Conservation (phyloP, 2,797 vertebrate genomes). For the Gadopsis bispinosus region DNA sequence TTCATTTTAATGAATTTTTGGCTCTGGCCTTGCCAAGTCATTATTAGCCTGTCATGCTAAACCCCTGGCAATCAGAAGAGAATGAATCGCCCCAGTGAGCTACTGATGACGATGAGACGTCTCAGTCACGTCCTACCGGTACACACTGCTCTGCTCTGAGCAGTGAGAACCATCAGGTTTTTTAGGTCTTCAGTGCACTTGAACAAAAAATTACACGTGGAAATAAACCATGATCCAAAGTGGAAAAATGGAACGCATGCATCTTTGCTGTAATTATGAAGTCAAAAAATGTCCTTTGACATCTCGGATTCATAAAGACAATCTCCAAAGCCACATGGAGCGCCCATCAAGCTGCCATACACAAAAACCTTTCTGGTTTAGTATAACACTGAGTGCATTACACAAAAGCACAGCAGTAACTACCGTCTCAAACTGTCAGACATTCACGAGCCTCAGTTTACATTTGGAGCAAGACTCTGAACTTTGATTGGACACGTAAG, state of each 20-base stretch:
- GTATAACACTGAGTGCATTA: conserved; percentile 44
- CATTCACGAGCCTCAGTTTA: conserved; percentile 41
- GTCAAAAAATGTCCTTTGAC: conserved; percentile 40
- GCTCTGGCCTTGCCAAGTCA: conserved; percentile 62
- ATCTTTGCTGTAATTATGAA: conserved; percentile 52
- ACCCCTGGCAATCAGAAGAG: conserved; percentile 58
- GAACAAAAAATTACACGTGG: conserved; percentile 48
- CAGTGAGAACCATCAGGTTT: conserved; percentile 12
- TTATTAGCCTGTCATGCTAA: conserved; percentile 73
- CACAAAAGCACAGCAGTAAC: conserved; percentile 31
- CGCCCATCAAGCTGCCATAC: conserved; percentile 69
- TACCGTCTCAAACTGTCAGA: conserved; percentile 37
- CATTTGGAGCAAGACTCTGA: conserved; percentile 37
- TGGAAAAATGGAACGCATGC: conserved; percentile 49
- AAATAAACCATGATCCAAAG: conserved; percentile 57
- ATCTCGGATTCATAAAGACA: conserved; percentile 52
- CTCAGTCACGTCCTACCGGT: conserved; percentile 49
- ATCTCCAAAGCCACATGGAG: conserved; percentile 61
- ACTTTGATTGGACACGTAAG: conserved; percentile 49
- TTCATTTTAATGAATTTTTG: conserved; percentile 64
- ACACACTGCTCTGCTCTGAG: conserved; percentile 26
- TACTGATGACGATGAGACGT: conserved; percentile 68
- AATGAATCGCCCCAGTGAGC: conserved; percentile 60
- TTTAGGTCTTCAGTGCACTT: conserved; percentile 61
- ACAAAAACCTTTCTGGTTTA: conserved; percentile 40